A percentile compares a stretch with the other conserved stretches of the same genome.
These are phyloP conservation scores for Brachycybe producta DNA, from an alignment of 2,888 invertebrate genomes.

Conservation along the genomic window DNA sequence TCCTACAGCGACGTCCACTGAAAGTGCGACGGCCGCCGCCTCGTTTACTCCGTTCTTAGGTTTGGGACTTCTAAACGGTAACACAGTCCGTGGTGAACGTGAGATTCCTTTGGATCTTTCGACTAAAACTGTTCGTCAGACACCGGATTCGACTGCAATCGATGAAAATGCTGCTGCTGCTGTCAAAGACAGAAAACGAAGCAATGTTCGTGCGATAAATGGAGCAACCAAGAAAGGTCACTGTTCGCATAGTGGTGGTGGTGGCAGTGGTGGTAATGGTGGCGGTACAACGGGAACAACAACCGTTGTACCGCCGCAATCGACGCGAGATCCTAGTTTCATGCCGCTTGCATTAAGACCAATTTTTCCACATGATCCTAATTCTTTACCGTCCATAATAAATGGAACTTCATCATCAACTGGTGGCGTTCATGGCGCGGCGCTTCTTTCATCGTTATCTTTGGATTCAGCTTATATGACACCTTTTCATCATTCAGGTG, in stretches of 20 bases:
- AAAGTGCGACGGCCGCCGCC: not conserved
- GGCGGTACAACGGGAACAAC: slow-evolving; percentile 22
- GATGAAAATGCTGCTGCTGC: no score
- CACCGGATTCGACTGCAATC: slow-evolving; percentile 64
- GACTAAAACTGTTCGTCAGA: slow-evolving; percentile 74
- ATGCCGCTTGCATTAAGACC: not conserved
- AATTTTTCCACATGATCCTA: not conserved
- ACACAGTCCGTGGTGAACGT: slow-evolving; percentile 34
- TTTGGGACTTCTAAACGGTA: not conserved
- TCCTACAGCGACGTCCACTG: slow-evolving; percentile 1
- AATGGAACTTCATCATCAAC: not conserved
- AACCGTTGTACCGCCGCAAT: slow-evolving; percentile 14
- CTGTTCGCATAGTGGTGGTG: no score
- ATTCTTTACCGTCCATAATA: not conserved
- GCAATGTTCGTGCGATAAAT: no score
- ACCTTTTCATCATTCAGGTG: not conserved
- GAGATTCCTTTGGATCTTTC: slow-evolving; percentile 77
- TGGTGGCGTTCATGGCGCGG: not conserved
- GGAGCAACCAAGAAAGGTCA: no score
- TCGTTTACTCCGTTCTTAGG: slow-evolving; percentile 2
- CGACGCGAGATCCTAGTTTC: no score
- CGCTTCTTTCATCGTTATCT: not conserved
- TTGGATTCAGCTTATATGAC: slow-evolving; percentile 8
- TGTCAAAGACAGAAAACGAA: no score
- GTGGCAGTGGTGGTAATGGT: no score